These are phyloP conservation scores for Ormyrus pomaceus DNA, from an alignment of 2,888 invertebrate species.

Conservation along the genomic window DNA sequence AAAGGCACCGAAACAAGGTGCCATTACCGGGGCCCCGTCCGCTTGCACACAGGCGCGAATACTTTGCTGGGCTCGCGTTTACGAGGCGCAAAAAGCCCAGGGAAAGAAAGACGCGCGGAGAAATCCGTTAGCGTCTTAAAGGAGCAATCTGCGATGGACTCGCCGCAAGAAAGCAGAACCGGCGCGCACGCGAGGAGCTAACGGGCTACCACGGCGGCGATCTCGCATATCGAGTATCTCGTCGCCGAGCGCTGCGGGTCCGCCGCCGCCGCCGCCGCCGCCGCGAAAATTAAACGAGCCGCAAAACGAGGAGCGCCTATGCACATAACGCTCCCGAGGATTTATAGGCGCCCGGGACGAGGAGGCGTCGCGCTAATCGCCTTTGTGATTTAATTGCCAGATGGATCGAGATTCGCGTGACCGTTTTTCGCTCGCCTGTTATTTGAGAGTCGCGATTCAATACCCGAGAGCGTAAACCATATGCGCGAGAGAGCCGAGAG, in stretches of 20 bases:
- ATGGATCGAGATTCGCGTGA: constrained; percentile 39
- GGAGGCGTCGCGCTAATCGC: constrained; percentile 48
- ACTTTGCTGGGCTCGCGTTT: constrained; percentile 2
- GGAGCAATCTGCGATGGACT: constrained; percentile 20
- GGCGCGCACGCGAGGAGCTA: constrained; percentile 46
- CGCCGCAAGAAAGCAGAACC: not conserved
- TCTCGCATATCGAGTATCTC: constrained; percentile 44
- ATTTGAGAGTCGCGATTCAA: constrained; percentile 36
- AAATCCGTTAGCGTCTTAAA: constrained; percentile 46
- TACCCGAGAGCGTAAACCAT: constrained; percentile 40
- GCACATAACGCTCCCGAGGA: constrained; percentile 3
- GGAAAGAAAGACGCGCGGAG: constrained; percentile 11
- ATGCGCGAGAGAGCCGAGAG: not conserved
- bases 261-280: not conserved
- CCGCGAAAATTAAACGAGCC: constrained; percentile 25
- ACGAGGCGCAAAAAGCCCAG: constrained; percentile 28
- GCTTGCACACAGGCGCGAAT: constrained; percentile 12
- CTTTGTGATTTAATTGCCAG: constrained; percentile 53
- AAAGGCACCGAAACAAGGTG: constrained; percentile 47
- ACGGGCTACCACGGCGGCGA: constrained; percentile 30
- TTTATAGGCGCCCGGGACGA: constrained; percentile 25
- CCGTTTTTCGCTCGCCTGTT: not conserved
- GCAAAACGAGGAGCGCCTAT: constrained; percentile 27
- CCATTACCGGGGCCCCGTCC: constrained; percentile 29
- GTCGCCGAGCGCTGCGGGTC: not conserved